phyloP scores from a whole-genome alignment of 2,113 vertebrate genomes.

The Scalopus aquaticus region DNA sequence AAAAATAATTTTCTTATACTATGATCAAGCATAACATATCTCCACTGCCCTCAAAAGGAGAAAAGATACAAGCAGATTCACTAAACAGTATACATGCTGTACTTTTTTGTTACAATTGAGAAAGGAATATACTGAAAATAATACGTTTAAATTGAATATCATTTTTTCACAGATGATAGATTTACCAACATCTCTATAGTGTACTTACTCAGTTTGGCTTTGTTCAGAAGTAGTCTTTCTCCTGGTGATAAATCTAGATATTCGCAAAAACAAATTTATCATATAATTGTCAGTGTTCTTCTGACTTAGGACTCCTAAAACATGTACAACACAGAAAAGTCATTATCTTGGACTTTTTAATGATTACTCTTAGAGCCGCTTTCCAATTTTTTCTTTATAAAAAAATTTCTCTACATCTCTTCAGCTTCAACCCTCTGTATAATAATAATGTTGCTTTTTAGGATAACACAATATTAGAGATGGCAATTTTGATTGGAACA shows the following conservation, averaged over 20 bases:
- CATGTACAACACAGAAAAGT: not conserved
- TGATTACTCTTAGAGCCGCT: conserved; percentile 12
- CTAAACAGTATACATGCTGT: not conserved
- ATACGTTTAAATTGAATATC: not conserved
- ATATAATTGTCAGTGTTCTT: not conserved
- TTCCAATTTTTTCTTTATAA: conserved; percentile 28
- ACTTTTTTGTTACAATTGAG: conserved; percentile 1
- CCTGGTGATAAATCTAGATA: not conserved
- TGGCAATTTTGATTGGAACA: conserved; percentile 58
- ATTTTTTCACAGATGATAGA: not conserved
- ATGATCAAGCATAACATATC: not conserved
- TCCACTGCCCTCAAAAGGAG: not conserved
- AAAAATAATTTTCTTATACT: not conserved
- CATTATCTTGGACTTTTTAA: not conserved
- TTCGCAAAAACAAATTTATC: not conserved
- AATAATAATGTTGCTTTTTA: conserved; percentile 58
- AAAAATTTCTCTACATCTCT: not conserved
- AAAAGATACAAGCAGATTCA: not conserved
- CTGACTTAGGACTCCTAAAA: not conserved
- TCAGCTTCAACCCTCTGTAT: not conserved
- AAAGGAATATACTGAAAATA: not conserved
- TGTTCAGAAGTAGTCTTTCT: not conserved
- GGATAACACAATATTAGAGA: conserved; percentile 54
- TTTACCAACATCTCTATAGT: not conserved
- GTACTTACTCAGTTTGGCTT: conserved; percentile 8